These are phyloP conservation scores for Cryptotermes secundus DNA, from an alignment of 1,140 invertebrate genomes.

Conservation along the genomic window DNA sequence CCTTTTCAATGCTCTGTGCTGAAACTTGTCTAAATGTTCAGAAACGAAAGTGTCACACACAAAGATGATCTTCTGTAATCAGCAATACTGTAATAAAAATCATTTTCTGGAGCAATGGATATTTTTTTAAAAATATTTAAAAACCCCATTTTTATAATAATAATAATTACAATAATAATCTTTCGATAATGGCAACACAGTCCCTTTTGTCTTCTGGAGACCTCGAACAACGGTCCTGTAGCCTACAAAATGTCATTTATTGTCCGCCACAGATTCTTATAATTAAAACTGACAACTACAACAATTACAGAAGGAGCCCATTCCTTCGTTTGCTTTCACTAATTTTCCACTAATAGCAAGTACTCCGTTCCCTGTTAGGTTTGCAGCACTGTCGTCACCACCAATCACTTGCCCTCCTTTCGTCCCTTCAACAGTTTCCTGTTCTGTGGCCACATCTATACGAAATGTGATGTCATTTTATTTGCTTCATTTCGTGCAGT, in stretches of 20 bases:
- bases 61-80: neutral
- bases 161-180: constrained; percentile 13
- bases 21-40: too few relatives aligned
- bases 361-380: neutral
- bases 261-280: neutral
- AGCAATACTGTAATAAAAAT: neutral
- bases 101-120: neutral
- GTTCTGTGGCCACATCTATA: neutral
- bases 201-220: neutral
- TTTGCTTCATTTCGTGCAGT: neutral
- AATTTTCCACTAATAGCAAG: neutral
- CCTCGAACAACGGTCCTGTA: neutral
- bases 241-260: constrained; percentile 8
- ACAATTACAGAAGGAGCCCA: neutral
- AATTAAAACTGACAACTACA: neutral
- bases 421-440: neutral
- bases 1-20: too few relatives aligned
- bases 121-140: neutral
- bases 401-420: neutral
- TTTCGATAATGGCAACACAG: constrained; percentile 6
- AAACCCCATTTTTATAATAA: neutral
- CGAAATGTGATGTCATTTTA: neutral
- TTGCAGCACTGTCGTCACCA: neutral
- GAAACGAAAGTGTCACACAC: neutral
- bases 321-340: neutral